These are phyloP conservation scores for Sclerodermus sp. DNA, from an alignment of 2,888 invertebrate genomes.

Conservation along the genomic window DNA sequence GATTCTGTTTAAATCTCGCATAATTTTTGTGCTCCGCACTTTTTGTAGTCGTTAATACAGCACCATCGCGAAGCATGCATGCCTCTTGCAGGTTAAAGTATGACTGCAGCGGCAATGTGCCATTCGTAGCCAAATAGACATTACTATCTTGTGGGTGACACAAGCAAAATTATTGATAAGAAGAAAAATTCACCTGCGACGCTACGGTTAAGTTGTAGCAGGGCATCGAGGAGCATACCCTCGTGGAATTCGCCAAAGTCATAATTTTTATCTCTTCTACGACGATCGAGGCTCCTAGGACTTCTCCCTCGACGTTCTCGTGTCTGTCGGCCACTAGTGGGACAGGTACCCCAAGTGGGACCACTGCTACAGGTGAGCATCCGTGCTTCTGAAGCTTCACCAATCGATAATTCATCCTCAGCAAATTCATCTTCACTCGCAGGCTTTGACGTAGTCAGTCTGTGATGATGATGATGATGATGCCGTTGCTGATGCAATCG, in stretches of 20 bases:
- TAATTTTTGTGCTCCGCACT: too few species aligned
- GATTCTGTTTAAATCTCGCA: too few species aligned
- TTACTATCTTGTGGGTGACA: too few species aligned
- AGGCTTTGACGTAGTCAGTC: conserved; percentile 51
- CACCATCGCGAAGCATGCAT: too few species aligned
- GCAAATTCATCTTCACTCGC: conserved; percentile 84
- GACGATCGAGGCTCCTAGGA: conserved; percentile 56
- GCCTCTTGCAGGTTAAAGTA: too few species aligned
- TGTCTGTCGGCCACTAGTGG: conserved; percentile 64
- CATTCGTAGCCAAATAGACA: too few species aligned
- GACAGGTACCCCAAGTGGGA: conserved; percentile 63
- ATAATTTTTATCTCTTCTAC: conserved; percentile 62
- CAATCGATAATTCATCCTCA: conserved; percentile 72
- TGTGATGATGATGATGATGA: conserved; percentile 43
- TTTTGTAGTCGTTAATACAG: too few species aligned
- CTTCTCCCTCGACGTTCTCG: conserved; percentile 61
- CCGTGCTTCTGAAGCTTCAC: conserved; percentile 52
- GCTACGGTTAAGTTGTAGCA: conserved; percentile 72
- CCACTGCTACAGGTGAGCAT: conserved; percentile 60
- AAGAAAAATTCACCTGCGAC: conserved; percentile 61
- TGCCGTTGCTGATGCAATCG: conserved; percentile 44
- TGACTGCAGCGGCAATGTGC: too few species aligned
- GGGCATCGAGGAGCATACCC: conserved; percentile 75
- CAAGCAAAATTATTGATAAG: too few species aligned
- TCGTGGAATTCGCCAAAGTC: conserved; percentile 77